phyloP scores from a whole-genome alignment of 92 coral and sea anemone genomes.

The Pocillopora meandrina region DNA sequence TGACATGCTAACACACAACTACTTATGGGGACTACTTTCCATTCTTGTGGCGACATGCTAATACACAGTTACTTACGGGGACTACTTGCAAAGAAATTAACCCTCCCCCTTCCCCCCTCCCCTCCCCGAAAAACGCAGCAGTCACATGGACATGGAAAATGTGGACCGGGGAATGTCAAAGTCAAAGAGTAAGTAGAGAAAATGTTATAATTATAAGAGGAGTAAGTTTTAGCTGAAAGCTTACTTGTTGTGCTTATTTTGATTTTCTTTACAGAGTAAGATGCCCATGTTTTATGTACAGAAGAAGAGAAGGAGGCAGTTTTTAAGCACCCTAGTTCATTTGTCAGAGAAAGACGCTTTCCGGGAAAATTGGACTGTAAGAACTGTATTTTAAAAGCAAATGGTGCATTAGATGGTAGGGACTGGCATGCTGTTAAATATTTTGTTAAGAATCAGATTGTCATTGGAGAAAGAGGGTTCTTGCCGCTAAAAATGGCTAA shows the following conservation, averaged over 20 bases:
- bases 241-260: background rate
- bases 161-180: slow-evolving; percentile 1
- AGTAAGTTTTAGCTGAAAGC: background rate
- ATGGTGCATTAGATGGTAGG: no score
- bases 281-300: slow-evolving; percentile 32
- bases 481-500: no score
- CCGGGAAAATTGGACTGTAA: no score
- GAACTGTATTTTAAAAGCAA: no score
- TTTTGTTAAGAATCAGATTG: no score
- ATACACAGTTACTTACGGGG: no score
- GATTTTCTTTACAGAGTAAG: background rate
- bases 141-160: slow-evolving; percentile 14
- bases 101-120: background rate
- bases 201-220: slow-evolving; percentile 7
- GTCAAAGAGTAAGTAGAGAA: slow-evolving; percentile 20
- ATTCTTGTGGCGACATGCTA: background rate
- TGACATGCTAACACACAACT: no score
- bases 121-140: background rate
- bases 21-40: no score
- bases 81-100: background rate
- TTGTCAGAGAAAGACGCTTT: no score
- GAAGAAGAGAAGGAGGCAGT: slow-evolving; percentile 43
- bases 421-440: no score
- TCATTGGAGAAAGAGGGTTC: no score
- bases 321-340: slow-evolving; percentile 26